Evolutionary conservation across 2,797 vertebrate genomes (phyloP), one percentile per base, ranked within the genome.

Genomic region (Chromis chromis): DNA sequence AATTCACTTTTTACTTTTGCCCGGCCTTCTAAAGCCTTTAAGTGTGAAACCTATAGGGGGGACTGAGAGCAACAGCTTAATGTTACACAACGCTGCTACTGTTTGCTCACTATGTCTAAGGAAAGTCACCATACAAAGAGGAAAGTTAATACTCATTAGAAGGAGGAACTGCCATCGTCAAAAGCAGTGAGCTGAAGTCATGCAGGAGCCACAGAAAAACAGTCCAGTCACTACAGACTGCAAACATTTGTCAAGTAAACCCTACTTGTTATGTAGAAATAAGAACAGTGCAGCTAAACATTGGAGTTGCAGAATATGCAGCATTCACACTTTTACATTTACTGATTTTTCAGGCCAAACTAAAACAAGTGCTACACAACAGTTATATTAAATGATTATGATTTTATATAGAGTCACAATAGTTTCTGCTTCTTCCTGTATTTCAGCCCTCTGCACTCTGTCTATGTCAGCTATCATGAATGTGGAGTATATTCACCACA

Each of bases 51-150:
- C 33, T 74, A 82, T 56, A 65, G 61, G 27, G 28, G 31, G 17
- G 39, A 54, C 69, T 27, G 21, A 33, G 28, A n/a, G 5, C 24
- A 50, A 61, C 16, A 21, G 72, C 55, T 55, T 65, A 11, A 46
- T 0, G 66, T 60, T 66, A 52, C 72, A 85, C 81, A 87, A 79
- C 9, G 61, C 56, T 2, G 58, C 72, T 65, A 65, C 71, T 83
- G 83, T 87, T 82, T 63, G 27, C 44, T 69, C 42, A 8, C 44
- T 8, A 2, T 1, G 55, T 74, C 52, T 11, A 12, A 36, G 49
- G 25, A 36, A 79, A 65, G 39, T 50, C 39, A 36, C 27, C 53
- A 22, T 55, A 71, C 54, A 40, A 22, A 59, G 36, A 46, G n/a
- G 9, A 48, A 78, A 74, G 16, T 16, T 64, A 59, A 83, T 69